These are phyloP conservation scores for Bubo scandiacus DNA, from an alignment of 2,113 vertebrate genomes.

Conservation along the genomic window DNA sequence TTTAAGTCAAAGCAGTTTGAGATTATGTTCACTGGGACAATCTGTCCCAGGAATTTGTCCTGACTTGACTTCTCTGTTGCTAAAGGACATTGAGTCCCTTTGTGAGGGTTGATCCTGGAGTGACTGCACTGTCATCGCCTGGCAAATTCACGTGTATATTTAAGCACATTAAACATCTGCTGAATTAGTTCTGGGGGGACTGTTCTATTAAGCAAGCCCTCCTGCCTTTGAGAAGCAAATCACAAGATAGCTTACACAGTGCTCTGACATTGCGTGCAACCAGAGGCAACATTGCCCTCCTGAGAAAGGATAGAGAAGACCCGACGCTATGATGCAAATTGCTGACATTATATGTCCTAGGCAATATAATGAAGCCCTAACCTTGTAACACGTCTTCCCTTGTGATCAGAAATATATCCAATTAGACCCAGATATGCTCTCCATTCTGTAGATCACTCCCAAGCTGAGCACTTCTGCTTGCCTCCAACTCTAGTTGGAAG, in stretches of 20 bases:
- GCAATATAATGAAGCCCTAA: background rate
- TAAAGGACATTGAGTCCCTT: background rate
- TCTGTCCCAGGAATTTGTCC: slow-evolving; percentile 9
- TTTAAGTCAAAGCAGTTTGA: background rate
- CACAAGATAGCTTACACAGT: background rate
- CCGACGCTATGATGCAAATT: background rate
- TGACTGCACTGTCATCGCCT: slow-evolving; percentile 36
- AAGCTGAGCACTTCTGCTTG: background rate
- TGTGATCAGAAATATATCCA: background rate
- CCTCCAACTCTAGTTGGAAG: background rate
- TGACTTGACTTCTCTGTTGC: background rate
- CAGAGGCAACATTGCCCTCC: background rate
- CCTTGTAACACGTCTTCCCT: background rate
- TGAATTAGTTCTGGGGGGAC: slow-evolving; percentile 35
- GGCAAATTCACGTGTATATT: slow-evolving; percentile 18
- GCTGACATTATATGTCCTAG: background rate
- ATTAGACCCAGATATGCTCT: background rate
- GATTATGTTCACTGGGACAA: background rate
- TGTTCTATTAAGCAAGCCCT: background rate
- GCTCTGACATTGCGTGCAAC: background rate
- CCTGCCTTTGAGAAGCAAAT: slow-evolving; percentile 37
- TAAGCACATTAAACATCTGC: slow-evolving; percentile 50
- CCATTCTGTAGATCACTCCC: background rate
- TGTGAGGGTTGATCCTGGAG: background rate
- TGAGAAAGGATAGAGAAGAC: background rate